Percentiles rank a stretch among this genome's conserved stretches.
These are phyloP conservation scores for Adelognathus sp. DNA, from an alignment of 2,888 invertebrate genomes.

Conservation along the genomic window DNA sequence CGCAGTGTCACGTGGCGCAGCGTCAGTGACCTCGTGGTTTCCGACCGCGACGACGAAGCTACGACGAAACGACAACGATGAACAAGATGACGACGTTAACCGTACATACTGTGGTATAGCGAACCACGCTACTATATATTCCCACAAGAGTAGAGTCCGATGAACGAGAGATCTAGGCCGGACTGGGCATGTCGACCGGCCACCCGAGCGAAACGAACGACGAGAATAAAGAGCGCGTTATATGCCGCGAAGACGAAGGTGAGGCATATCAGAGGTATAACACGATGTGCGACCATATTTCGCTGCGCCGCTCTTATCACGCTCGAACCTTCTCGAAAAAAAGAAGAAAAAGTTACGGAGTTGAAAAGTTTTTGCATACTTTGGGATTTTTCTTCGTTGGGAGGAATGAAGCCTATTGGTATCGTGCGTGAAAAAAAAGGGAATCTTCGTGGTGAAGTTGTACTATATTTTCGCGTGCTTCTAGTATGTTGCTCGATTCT, in stretches of 20 bases:
- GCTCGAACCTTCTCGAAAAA: background rate
- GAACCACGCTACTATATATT: background rate
- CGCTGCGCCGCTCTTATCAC: background rate
- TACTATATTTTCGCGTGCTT: too few relatives aligned
- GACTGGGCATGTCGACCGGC: conserved; percentile 43
- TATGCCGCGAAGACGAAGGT: conserved; percentile 27
- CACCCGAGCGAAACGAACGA: conserved; percentile 57
- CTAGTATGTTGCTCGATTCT: too few relatives aligned
- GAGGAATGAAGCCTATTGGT: too few relatives aligned
- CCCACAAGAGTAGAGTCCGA: conserved; percentile 18
- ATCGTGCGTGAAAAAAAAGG: too few relatives aligned
- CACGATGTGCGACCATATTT: background rate
- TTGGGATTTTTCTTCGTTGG: too few relatives aligned
- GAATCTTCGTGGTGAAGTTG: too few relatives aligned
- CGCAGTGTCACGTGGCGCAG: conserved; percentile 44
- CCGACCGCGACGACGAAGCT: conserved; percentile 45
- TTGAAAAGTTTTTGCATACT: too few relatives aligned
- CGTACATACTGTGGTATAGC: background rate
- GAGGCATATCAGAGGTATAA: background rate
- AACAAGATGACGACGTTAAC: conserved; percentile 16
- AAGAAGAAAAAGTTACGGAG: background rate
- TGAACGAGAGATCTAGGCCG: conserved; percentile 57
- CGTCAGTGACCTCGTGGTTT: conserved; percentile 59
- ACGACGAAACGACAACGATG: conserved; percentile 36
- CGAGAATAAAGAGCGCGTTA: conserved; percentile 50